phyloP scores from a whole-genome alignment of 2,113 vertebrate genomes.

The Scomber colias region DNA sequence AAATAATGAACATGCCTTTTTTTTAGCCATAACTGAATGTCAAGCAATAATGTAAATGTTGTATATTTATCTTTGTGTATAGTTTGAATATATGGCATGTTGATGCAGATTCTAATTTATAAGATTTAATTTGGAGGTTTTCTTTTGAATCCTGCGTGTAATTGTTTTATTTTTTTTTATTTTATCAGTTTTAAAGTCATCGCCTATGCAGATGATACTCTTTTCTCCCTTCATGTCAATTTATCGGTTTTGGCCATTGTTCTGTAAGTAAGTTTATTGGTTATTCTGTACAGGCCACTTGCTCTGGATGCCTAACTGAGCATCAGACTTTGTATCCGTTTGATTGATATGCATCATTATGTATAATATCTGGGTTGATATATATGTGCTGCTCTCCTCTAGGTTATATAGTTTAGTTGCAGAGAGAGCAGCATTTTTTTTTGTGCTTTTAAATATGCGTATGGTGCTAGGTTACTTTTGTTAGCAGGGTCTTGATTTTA shows the following conservation, averaged over 20 bases:
- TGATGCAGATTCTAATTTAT: constrained; percentile 89
- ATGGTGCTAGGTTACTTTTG: constrained; percentile 88
- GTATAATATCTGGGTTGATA: constrained; percentile 91
- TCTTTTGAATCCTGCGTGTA: constrained; percentile 41
- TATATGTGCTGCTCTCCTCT: constrained; percentile 90
- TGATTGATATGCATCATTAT: constrained; percentile 90
- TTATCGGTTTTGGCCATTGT: constrained; percentile 84
- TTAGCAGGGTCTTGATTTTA: constrained; percentile 88
- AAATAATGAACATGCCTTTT: constrained; percentile 79
- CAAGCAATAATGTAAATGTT: constrained; percentile 93
- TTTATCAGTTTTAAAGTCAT: background rate
- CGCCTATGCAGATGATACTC: constrained; percentile 82
- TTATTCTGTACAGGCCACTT: constrained; percentile 91
- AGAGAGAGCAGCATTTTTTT: constrained; percentile 84
- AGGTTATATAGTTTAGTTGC: constrained; percentile 88
- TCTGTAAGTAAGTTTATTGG: constrained; percentile 88
- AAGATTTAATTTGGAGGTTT: constrained; percentile 65
- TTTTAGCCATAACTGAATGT: constrained; percentile 94
- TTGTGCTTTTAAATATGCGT: constrained; percentile 87
- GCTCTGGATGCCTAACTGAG: constrained; percentile 88
- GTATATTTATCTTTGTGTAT: constrained; percentile 88
- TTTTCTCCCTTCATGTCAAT: constrained; percentile 52
- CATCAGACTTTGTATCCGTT: constrained; percentile 90
- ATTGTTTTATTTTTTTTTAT: constrained; percentile 26
- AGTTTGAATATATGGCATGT: constrained; percentile 91